Evolutionary conservation across 2,113 vertebrate genomes (phyloP), one percentile per base, ranked within the genome.

Genomic region (Chionodraco myersi): DNA sequence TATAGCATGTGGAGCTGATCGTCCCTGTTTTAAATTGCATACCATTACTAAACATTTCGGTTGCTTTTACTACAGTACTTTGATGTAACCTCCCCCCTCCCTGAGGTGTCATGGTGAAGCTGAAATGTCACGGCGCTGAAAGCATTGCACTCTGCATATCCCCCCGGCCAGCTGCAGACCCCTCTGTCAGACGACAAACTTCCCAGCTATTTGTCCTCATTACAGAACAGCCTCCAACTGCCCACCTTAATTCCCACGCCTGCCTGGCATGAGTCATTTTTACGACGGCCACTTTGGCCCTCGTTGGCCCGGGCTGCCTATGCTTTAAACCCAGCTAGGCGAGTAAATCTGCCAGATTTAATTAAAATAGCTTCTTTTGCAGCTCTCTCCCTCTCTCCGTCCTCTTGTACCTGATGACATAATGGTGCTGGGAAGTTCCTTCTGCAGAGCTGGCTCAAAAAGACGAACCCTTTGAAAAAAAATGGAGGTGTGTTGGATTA

Each of bases 301-400:
- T 78, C 56, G 47, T 75, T 83, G 44, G 87, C 69, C 70, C 60
- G 15, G 60, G 49, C 86, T 30, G 66, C 80, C 79, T 68, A 67
- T 72, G 83, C 86, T 89, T 91, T 92, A 89, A 92, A 91, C 79
- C 73, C 82, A 86, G 83, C 73, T 71, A 23, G 73, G 81, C 86
- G 26, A 85, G 89, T 94, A 93, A 93, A 95, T 93, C 92, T 95
- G 92, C 84, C 91, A 86, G 82, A 85, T 90, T 92, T 92, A 94
- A 95, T 95, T 95, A 95, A 92, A 94, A 92, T 70, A 74, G 89
- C 85, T 88, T 84, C 81, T 90, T 91, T 90, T 87, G 77, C 83
- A 74, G 52, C 56, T 13, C 82, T 65, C 77, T 86, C 58, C 51
- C 71, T 61, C 56, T 58, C 74, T 77, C 66, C 14, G 45, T 86